Evolutionary conservation across 2,113 vertebrate genomes (phyloP), one percentile per base, ranked within the genome.

Genomic region (Paramormyrops kingsleyae): DNA sequence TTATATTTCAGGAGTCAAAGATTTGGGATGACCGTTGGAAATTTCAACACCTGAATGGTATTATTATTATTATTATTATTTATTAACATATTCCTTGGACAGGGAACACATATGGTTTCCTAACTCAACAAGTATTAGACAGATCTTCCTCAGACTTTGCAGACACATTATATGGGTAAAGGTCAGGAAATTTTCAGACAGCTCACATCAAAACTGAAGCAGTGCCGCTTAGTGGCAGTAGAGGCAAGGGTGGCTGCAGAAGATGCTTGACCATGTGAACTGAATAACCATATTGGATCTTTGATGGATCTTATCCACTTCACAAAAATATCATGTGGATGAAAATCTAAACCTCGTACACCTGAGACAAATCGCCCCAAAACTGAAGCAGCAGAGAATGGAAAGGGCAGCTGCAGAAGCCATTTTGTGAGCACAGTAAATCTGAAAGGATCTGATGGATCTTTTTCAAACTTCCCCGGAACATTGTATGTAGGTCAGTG

Each of bases 51-150:
- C 35, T 80, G 74, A 80, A 80, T 80, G 74, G 74, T 80, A 80
- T 80, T 80, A 80, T 80, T 77, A 77, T 77, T 77, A 39, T 77
- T 77, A 70, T 70, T n/a, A 66, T 66, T 66, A 66, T 66, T 66
- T 27, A 19, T 77, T 35, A 2, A 17, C 13, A 17, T 17, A 39
- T 80, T 42, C 10, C 15, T 42, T 77, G 31, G 31, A 77, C 13
- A 5, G 31, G 74, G 4, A 77, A 77, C 70, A 31, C 62, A 66
- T 27, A 66, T 66, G n/a, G 27, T 70, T 70, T 56, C 19, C 21
- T 56, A 31, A 70, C 62, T 70, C 62, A 70, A 70, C n/a, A 31
- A 70, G n/a, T 70, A 31, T 70, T 70, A 0, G n/a, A 70, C 62
- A 70, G 62, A 70, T 70, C 27, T 12, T 70, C 9, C 24, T 66